Conservation (phyloP, 2,113 vertebrate genomes). For the Elephantulus edwardii region DNA sequence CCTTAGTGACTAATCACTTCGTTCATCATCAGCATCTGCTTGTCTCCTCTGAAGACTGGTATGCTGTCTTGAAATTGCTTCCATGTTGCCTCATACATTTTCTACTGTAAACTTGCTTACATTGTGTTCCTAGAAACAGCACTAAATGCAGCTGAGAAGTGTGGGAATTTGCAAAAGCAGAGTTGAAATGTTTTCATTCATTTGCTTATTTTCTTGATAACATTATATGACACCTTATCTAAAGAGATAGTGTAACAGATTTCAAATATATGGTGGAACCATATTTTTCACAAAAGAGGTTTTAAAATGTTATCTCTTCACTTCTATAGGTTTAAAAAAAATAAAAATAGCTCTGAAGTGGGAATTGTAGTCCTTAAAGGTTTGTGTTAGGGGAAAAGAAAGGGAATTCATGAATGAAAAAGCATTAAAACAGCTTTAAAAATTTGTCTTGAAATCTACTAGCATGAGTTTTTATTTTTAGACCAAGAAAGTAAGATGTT, state of each 20-base stretch:
- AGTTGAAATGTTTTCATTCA: background rate
- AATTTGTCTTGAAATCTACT: background rate
- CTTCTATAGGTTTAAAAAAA: too few species aligned
- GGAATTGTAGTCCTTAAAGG: too few species aligned
- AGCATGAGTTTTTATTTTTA: background rate
- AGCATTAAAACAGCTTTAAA: too few species aligned
- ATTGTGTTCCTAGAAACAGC: background rate
- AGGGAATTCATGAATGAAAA: too few species aligned
- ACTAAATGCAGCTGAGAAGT: background rate
- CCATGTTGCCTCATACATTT: background rate
- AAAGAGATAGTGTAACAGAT: background rate
- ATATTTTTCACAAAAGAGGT: too few species aligned
- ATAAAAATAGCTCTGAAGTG: too few species aligned
- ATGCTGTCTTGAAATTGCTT: background rate
- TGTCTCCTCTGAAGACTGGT: background rate
- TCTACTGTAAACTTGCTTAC: background rate
- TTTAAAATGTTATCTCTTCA: too few species aligned
- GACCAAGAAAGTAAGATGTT: background rate
- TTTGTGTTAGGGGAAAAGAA: too few species aligned
- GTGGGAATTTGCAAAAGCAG: background rate
- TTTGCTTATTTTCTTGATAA: background rate
- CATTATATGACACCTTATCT: background rate
- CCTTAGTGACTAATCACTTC: background rate
- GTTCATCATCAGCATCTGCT: fast-evolving
- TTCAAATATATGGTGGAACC: background rate